phyloP scores from a whole-genome alignment of 2,888 invertebrate genomes.

The Tholera decimalis region DNA sequence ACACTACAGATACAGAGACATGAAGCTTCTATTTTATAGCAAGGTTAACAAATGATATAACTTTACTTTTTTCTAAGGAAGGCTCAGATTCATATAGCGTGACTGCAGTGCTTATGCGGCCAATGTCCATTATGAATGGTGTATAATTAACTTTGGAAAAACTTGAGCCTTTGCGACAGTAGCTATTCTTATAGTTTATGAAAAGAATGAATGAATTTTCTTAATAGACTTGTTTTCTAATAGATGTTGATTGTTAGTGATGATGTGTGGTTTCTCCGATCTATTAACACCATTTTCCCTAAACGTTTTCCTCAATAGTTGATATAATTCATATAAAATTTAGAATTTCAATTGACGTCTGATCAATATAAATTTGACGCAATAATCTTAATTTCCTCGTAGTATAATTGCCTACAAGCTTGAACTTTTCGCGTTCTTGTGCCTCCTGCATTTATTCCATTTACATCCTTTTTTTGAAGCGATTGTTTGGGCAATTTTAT shows the following conservation, averaged over 20 bases:
- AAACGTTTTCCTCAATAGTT: constrained; percentile 22
- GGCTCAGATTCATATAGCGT: constrained; percentile 5
- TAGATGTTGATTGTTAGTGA: neutral
- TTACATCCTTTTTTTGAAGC: constrained; percentile 1
- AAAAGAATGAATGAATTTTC: too few relatives aligned
- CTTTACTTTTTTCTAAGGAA: neutral
- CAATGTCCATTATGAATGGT: constrained; percentile 14
- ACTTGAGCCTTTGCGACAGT: too few relatives aligned
- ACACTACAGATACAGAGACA: too few relatives aligned
- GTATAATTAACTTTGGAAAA: constrained; percentile 11
- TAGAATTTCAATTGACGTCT: neutral
- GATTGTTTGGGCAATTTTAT: neutral
- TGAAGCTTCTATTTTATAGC: constrained; percentile 5
- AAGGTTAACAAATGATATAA: constrained; percentile 19
- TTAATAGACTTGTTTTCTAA: neutral
- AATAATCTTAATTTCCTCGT: neutral
- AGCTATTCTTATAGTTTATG: too few relatives aligned
- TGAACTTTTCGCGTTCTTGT: neutral
- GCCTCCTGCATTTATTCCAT: neutral
- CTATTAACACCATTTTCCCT: constrained; percentile 11
- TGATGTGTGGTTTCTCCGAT: constrained; percentile 1
- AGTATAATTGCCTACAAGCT: neutral
- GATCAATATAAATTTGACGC: neutral
- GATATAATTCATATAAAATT: neutral
- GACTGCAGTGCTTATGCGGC: constrained; percentile 6